A percentile compares a stretch with the other conserved stretches of the same genome.
Evolutionary conservation across 2,888 invertebrate species (phyloP).

Genomic region (Ennomos erosarius): DNA sequence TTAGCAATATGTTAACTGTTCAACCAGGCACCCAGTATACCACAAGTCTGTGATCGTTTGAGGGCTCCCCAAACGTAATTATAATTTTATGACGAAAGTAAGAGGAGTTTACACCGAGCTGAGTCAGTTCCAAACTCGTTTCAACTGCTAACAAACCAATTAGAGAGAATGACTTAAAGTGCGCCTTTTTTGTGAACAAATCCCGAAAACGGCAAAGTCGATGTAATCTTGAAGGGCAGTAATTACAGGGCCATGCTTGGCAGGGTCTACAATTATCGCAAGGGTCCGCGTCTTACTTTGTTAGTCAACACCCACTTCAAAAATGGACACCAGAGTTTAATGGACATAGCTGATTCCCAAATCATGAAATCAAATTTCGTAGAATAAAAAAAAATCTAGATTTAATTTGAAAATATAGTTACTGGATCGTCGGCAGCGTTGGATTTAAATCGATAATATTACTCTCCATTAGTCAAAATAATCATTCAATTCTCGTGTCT

Average conservation of each 20-base stretch:
- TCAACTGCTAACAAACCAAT: conserved; percentile 55
- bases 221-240: conserved; percentile 48
- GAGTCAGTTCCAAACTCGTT: conserved; percentile 41
- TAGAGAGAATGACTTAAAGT: conserved; percentile 45
- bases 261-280: conserved; percentile 49
- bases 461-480: no score
- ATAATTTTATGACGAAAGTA: conserved; percentile 46
- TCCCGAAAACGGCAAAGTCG: conserved; percentile 39
- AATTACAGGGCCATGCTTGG: conserved; percentile 45
- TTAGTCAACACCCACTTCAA: conserved; percentile 52
- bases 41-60: conserved; percentile 2
- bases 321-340: conserved; percentile 36
- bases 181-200: conserved; percentile 42
- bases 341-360: conserved; percentile 34
- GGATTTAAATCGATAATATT: no score
- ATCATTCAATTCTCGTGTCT: no score
- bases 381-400: conserved; percentile 26
- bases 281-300: conserved; percentile 46
- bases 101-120: conserved; percentile 38
- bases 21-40: no score
- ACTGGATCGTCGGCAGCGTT: no score
- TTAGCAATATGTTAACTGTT: no score
- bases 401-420: no score
- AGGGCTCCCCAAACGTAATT: conserved; percentile 44
- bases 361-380: conserved; percentile 49